phyloP scores from a whole-genome alignment of 1,140 invertebrate genomes.

The Oryctes rhinoceros region DNA sequence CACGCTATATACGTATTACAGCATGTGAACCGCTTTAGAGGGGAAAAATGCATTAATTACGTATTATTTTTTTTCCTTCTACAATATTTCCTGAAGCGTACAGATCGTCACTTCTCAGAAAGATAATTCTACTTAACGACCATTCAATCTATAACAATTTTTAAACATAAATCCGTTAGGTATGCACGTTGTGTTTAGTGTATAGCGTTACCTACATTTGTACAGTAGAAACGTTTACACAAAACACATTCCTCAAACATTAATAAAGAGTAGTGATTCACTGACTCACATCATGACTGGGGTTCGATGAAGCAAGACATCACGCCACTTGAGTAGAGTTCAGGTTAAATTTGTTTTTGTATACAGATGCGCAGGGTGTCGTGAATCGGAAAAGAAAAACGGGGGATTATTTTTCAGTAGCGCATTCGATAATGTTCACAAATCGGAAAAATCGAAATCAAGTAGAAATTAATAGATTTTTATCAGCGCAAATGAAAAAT shows the following conservation, averaged over 20 bases:
- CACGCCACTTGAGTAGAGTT: slow-evolving; percentile 17
- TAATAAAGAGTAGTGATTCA: slow-evolving; percentile 10
- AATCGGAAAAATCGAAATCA: too few relatives aligned
- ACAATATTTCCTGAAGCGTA: neutral
- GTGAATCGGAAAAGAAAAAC: too few relatives aligned
- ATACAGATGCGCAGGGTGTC: neutral
- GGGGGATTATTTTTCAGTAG: too few relatives aligned
- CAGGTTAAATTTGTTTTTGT: neutral
- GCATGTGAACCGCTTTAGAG: neutral
- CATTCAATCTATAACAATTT: slow-evolving; percentile 6
- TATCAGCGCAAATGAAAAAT: too few relatives aligned
- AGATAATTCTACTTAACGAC: neutral
- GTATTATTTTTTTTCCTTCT: neutral
- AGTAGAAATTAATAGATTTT: too few relatives aligned
- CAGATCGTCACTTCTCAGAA: neutral
- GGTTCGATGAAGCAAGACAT: slow-evolving; percentile 14
- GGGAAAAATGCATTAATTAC: neutral
- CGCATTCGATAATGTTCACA: too few relatives aligned
- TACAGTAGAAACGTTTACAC: slow-evolving; percentile 1
- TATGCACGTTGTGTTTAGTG: neutral
- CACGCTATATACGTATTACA: neutral
- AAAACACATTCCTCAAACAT: slow-evolving; percentile 15
- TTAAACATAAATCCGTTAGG: slow-evolving; percentile 7
- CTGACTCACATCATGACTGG: neutral
- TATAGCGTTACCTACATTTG: neutral